Percentiles rank a stretch among this genome's conserved stretches.
These are phyloP conservation scores for Hypercompe scribonia DNA, from an alignment of 2,888 invertebrate genomes.

Conservation along the genomic window DNA sequence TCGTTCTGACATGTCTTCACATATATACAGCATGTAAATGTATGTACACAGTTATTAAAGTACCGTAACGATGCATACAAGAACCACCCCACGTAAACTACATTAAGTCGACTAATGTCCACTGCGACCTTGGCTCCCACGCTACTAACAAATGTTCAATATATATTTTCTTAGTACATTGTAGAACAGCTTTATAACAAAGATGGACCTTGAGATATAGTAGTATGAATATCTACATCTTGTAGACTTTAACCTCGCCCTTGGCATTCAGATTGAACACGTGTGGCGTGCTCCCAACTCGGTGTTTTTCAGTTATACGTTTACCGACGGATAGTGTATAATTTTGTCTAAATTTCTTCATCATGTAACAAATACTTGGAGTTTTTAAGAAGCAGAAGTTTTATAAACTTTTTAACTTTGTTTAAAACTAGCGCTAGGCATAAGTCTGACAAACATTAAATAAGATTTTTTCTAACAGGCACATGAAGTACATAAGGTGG, in stretches of 20 bases:
- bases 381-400: too few relatives aligned
- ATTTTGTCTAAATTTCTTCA: too few relatives aligned
- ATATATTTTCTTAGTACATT: slow-evolving; percentile 40
- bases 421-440: too few relatives aligned
- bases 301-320: slow-evolving; percentile 6
- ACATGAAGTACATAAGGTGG: too few relatives aligned
- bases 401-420: background rate
- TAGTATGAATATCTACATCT: slow-evolving; percentile 68
- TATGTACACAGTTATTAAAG: slow-evolving; percentile 10
- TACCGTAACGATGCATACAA: slow-evolving; percentile 9
- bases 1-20: background rate
- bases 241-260: slow-evolving; percentile 68
- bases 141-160: slow-evolving; percentile 24
- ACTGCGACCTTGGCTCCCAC: slow-evolving; percentile 17
- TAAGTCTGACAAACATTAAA: too few relatives aligned
- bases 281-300: slow-evolving; percentile 40
- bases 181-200: slow-evolving; percentile 46
- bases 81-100: slow-evolving; percentile 10
- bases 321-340: too few relatives aligned
- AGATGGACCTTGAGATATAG: slow-evolving; percentile 72
- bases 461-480: too few relatives aligned
- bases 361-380: too few relatives aligned
- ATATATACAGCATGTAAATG: background rate
- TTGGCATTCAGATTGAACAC: slow-evolving; percentile 53
- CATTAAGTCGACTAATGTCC: slow-evolving; percentile 24